Evolutionary conservation across 1,140 invertebrate species (phyloP).

Genomic region (Hestina assimilis): DNA sequence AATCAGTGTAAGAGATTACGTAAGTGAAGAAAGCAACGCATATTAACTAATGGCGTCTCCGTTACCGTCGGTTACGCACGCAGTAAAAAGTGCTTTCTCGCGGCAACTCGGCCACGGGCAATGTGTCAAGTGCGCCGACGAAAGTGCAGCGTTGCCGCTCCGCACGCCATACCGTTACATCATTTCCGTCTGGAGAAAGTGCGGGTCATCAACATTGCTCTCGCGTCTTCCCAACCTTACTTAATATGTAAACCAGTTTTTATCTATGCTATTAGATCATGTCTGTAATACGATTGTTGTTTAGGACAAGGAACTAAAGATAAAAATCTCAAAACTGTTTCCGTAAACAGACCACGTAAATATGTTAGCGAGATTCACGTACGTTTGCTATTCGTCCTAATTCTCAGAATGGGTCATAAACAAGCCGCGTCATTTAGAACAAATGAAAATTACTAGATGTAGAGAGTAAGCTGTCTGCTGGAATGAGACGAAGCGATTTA

Average conservation of each 20-base stretch:
- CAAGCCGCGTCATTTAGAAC: slow-evolving; percentile 67
- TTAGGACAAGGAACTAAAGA: slow-evolving; percentile 1
- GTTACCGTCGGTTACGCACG: slow-evolving; percentile 67
- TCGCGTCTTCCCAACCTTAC: slow-evolving; percentile 16
- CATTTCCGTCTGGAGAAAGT: slow-evolving; percentile 73
- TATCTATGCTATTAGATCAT: not conserved
- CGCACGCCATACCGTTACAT: slow-evolving; percentile 64
- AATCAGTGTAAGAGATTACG: slow-evolving; percentile 58
- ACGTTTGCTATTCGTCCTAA: slow-evolving; percentile 49
- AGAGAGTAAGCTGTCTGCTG: slow-evolving; percentile 52
- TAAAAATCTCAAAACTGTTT: slow-evolving; percentile 21
- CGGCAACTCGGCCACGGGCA: slow-evolving; percentile 74
- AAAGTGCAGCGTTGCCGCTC: slow-evolving; percentile 72
- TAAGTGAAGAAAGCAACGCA: slow-evolving; percentile 75
- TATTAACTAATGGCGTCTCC: slow-evolving; percentile 65
- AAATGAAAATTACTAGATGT: slow-evolving; percentile 71
- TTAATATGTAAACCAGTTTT: not conserved
- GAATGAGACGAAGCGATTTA: slow-evolving; percentile 52
- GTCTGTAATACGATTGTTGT: not conserved
- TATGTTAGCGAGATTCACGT: slow-evolving; percentile 33
- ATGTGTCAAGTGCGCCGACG: slow-evolving; percentile 74
- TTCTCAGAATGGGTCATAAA: slow-evolving; percentile 67
- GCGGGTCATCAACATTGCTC: slow-evolving; percentile 62
- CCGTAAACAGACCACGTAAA: slow-evolving; percentile 36
- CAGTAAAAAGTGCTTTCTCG: slow-evolving; percentile 76